These are phyloP conservation scores for Tetragnatha montana DNA, from an alignment of 2,888 invertebrate genomes.

Conservation along the genomic window DNA sequence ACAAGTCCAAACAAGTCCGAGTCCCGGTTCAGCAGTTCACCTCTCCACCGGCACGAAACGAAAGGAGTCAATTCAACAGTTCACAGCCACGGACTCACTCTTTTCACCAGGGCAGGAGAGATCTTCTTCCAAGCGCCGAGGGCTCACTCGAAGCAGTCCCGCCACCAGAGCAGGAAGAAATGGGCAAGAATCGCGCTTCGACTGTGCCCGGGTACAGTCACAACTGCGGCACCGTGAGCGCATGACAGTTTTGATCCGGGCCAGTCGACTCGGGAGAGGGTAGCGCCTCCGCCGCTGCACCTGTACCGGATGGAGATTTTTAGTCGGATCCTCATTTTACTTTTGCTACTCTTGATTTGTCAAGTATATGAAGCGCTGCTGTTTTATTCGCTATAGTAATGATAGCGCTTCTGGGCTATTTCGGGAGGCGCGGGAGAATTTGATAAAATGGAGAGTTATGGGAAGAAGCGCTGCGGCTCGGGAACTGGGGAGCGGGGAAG, in stretches of 20 bases:
- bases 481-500: too few species aligned
- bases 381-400: too few species aligned
- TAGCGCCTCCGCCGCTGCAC: conserved; percentile 43
- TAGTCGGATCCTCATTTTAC: conserved; percentile 47
- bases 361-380: conserved; percentile 16
- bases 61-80: conserved; percentile 21
- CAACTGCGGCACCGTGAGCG: conserved; percentile 70
- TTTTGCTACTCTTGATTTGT: conserved; percentile 43
- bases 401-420: too few species aligned
- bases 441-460: too few species aligned
- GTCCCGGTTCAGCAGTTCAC: neutral
- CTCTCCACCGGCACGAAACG: neutral
- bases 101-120: neutral
- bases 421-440: too few species aligned
- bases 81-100: conserved; percentile 3
- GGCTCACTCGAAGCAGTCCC: conserved; percentile 51
- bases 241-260: conserved; percentile 70
- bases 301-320: conserved; percentile 62
- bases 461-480: too few species aligned
- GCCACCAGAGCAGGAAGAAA: conserved; percentile 20
- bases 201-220: conserved; percentile 59
- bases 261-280: conserved; percentile 66
- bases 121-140: conserved; percentile 33
- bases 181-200: conserved; percentile 41
- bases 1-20: neutral